A percentile compares a stretch with the other conserved stretches of the same genome.
These are phyloP conservation scores for Bombus pyrosoma DNA, from an alignment of 1,140 invertebrate species.

Conservation along the genomic window DNA sequence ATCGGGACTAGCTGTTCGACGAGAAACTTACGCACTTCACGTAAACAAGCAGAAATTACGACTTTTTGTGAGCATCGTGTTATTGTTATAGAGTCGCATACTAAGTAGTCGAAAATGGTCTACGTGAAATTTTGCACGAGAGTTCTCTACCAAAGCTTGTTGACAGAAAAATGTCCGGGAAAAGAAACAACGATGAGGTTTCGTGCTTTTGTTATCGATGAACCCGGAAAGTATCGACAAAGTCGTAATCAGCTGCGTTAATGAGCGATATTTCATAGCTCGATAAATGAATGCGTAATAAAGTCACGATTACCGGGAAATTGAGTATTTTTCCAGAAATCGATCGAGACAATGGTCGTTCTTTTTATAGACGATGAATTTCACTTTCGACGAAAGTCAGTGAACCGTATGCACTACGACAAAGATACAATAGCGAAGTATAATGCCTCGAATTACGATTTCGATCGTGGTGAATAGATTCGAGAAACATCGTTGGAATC, in stretches of 20 bases:
- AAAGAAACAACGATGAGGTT: neutral
- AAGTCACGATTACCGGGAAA: too few relatives aligned
- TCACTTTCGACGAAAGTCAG: slow-evolving; percentile 1
- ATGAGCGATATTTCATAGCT: neutral
- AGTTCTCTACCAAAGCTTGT: too few relatives aligned
- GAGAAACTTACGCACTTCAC: neutral
- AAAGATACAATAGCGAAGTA: neutral
- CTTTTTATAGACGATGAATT: slow-evolving; percentile 16
- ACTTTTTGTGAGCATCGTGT: neutral
- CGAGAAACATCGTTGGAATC: neutral
- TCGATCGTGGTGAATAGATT: neutral
- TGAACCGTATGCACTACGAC: neutral
- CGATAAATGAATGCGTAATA: neutral
- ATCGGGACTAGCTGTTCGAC: neutral
- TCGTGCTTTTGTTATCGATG: neutral
- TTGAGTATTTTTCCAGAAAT: neutral
- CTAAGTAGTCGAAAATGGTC: neutral
- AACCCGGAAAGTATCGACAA: neutral
- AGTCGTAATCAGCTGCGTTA: neutral
- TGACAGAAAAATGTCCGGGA: neutral
- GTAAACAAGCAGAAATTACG: slow-evolving; percentile 1
- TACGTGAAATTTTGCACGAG: neutral
- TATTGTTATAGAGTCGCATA: neutral
- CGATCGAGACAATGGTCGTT: too few relatives aligned
- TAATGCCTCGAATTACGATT: neutral